Evolutionary conservation across 2,888 invertebrate genomes (phyloP).

Genomic region (Fissipunctia ypsillon): DNA sequence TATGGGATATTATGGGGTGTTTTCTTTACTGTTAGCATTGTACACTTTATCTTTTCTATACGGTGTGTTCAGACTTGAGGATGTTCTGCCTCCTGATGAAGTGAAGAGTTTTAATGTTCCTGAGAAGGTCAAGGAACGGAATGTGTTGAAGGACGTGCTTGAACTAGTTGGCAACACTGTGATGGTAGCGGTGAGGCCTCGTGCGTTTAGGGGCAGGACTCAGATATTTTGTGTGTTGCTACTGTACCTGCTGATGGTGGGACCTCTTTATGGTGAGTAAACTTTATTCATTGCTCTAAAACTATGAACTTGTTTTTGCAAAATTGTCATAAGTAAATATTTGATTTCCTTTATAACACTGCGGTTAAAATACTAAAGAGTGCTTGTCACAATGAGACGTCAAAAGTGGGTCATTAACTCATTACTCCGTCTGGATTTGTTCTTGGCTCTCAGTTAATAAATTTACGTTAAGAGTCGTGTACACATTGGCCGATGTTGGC

Average conservation of each 20-base stretch:
- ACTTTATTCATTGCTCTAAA: neutral
- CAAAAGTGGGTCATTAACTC: constrained; percentile 64
- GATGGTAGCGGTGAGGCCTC: constrained; percentile 81
- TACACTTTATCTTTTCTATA: constrained; percentile 82
- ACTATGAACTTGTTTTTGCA: neutral
- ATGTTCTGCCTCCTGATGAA: constrained; percentile 72
- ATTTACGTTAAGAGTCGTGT: constrained; percentile 50
- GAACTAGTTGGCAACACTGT: constrained; percentile 84
- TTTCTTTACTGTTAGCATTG: constrained; percentile 80
- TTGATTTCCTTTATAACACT: constrained; percentile 26
- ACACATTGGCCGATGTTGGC: constrained; percentile 39
- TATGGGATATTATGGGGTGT: constrained; percentile 87
- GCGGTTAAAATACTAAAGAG: constrained; percentile 36
- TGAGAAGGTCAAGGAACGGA: constrained; percentile 67
- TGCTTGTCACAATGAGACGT: constrained; percentile 51
- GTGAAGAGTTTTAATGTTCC: constrained; percentile 37
- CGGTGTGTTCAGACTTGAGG: constrained; percentile 84
- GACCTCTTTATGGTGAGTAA: constrained; percentile 88
- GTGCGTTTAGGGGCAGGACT: constrained; percentile 78
- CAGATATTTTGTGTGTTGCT: constrained; percentile 83
- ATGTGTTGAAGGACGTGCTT: constrained; percentile 77
- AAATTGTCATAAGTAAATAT: constrained; percentile 15
- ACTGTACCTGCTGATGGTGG: constrained; percentile 86
- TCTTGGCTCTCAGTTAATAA: constrained; percentile 56
- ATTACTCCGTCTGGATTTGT: constrained; percentile 62